Conservation (phyloP, 2,888 invertebrate species). For the Diloba caeruleocephala region DNA sequence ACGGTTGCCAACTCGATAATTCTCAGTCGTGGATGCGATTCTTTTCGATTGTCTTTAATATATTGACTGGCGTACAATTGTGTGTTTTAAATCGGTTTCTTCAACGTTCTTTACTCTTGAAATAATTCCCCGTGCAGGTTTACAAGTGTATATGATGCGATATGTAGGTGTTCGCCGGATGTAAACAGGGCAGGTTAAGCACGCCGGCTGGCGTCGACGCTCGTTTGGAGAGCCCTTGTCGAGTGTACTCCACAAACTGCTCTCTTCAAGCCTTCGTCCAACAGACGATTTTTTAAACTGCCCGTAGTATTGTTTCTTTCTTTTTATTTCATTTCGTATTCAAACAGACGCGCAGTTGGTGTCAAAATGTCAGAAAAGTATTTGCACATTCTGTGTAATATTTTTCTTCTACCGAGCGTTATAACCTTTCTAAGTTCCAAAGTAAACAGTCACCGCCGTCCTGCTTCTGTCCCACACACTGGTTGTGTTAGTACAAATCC, state of each 20-base stretch:
- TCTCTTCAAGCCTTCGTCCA: constrained; percentile 74
- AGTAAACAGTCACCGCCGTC: constrained; percentile 70
- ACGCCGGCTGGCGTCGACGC: constrained; percentile 69
- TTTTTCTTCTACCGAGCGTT: constrained; percentile 60
- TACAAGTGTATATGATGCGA: constrained; percentile 56
- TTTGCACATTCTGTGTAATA: constrained; percentile 58
- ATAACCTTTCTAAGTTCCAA: constrained; percentile 76
- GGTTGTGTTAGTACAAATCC: constrained; percentile 81
- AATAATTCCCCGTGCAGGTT: constrained; percentile 46
- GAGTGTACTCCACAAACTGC: constrained; percentile 79
- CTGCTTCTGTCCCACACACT: constrained; percentile 75
- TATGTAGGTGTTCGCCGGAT: constrained; percentile 69
- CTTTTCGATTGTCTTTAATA: constrained; percentile 74
- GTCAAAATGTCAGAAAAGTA: constrained; percentile 55
- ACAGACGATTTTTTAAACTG: constrained; percentile 74
- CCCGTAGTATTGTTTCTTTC: constrained; percentile 64
- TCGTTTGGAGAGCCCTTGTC: constrained; percentile 73
- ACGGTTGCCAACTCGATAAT: constrained; percentile 84
- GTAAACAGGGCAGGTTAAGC: constrained; percentile 77
- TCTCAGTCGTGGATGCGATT: constrained; percentile 67
- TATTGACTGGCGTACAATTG: constrained; percentile 69
- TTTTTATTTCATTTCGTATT: constrained; percentile 60
- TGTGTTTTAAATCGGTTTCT: constrained; percentile 39
- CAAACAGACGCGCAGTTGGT: constrained; percentile 49
- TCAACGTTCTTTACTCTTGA: constrained; percentile 21